Evolutionary conservation across 1,140 invertebrate species (phyloP).

Genomic region (Cherax quadricarinatus): DNA sequence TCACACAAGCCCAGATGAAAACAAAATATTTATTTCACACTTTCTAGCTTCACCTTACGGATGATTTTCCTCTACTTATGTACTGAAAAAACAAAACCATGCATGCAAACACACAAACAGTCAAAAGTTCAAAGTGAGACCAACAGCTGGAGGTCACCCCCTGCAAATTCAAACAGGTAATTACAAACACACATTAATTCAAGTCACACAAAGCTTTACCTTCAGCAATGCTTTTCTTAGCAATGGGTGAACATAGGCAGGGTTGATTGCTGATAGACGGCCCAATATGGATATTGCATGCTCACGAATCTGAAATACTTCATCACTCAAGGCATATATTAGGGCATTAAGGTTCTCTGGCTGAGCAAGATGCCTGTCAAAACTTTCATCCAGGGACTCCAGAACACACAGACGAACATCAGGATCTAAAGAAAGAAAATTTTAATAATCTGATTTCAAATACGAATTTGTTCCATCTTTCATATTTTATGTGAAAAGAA

Average conservation of each 20-base stretch:
- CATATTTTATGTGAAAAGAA: too few relatives aligned
- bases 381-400: constrained; percentile 93
- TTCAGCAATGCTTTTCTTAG: constrained; percentile 94
- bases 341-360: constrained; percentile 95
- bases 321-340: constrained; percentile 97
- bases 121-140: too few relatives aligned
- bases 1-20: too few relatives aligned
- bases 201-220: constrained; percentile 75
- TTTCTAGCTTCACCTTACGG: too few relatives aligned
- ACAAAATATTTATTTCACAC: too few relatives aligned
- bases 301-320: constrained; percentile 98
- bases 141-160: too few relatives aligned
- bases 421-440: constrained; percentile 81
- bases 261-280: constrained; percentile 93
- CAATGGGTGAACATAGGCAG: constrained; percentile 98
- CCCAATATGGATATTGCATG: constrained; percentile 94
- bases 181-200: too few relatives aligned
- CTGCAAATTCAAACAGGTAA: too few relatives aligned
- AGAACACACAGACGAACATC: constrained; percentile 96
- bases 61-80: too few relatives aligned
- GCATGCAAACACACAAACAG: too few relatives aligned
- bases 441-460: background rate
- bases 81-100: too few relatives aligned
- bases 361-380: constrained; percentile 96
- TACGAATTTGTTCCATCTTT: too few relatives aligned